Evolutionary conservation across 2,113 vertebrate genomes (phyloP).

Genomic region (Atlantisia rogersi): DNA sequence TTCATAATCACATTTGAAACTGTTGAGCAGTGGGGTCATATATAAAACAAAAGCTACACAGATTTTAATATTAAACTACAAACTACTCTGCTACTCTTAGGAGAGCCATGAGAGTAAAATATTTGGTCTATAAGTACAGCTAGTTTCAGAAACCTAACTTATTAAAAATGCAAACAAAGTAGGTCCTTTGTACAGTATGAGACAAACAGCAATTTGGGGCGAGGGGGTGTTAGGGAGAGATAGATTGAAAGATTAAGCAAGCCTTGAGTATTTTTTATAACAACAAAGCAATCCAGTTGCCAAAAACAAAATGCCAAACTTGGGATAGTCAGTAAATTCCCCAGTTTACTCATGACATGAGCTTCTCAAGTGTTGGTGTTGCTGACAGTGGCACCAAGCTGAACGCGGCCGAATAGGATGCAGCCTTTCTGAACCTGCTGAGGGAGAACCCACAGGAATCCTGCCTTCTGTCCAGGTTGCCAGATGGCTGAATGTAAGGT

Average conservation of each 20-base stretch:
- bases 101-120: neutral
- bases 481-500: neutral
- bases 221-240: too few species aligned
- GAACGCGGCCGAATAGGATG: neutral
- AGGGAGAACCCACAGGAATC: neutral
- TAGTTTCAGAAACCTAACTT: neutral
- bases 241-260: neutral
- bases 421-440: neutral
- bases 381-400: neutral
- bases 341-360: neutral
- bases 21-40: slow-evolving; percentile 18
- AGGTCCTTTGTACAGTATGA: neutral
- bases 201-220: neutral
- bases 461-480: neutral
- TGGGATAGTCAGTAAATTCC: neutral
- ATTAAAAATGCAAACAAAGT: neutral
- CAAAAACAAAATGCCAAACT: neutral
- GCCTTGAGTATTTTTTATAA: neutral
- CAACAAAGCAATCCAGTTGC: neutral
- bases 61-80: neutral
- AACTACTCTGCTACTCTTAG: neutral
- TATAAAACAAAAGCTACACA: neutral
- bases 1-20: slow-evolving; percentile 62
- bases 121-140: neutral
- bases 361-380: neutral